Conservation (phyloP, 2,113 vertebrate species). For the Merops nubicus region DNA sequence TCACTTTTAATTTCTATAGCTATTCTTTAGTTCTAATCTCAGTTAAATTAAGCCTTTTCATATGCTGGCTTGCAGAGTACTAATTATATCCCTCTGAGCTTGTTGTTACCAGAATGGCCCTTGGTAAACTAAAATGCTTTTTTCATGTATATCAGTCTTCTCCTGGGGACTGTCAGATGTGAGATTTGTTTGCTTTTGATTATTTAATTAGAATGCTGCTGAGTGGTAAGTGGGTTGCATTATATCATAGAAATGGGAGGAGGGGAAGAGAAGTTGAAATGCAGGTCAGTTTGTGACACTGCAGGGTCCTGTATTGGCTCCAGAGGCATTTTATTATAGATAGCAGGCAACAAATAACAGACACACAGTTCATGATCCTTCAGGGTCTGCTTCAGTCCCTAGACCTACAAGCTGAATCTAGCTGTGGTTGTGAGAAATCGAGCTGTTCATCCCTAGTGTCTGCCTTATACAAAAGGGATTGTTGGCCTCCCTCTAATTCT, state of each 20-base stretch:
- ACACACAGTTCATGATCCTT: neutral
- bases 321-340: neutral
- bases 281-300: neutral
- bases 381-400: neutral
- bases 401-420: neutral
- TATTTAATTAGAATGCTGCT: conserved; percentile 31
- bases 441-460: neutral
- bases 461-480: neutral
- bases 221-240: neutral
- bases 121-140: conserved; percentile 38
- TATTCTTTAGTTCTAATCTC: conserved; percentile 69
- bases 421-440: neutral
- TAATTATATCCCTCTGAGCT: conserved; percentile 72
- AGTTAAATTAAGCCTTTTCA: conserved; percentile 75
- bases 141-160: conserved; percentile 9
- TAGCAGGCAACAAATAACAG: neutral
- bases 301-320: neutral
- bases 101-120: conserved; percentile 55
- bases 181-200: conserved; percentile 43
- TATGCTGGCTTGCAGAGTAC: conserved; percentile 68
- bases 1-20: conserved; percentile 66
- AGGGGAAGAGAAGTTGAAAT: neutral
- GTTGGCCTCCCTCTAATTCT: neutral
- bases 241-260: neutral
- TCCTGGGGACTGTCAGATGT: conserved; percentile 27